These are phyloP conservation scores for Onchidella celtica DNA, from an alignment of 2,888 invertebrate genomes.

Conservation along the genomic window DNA sequence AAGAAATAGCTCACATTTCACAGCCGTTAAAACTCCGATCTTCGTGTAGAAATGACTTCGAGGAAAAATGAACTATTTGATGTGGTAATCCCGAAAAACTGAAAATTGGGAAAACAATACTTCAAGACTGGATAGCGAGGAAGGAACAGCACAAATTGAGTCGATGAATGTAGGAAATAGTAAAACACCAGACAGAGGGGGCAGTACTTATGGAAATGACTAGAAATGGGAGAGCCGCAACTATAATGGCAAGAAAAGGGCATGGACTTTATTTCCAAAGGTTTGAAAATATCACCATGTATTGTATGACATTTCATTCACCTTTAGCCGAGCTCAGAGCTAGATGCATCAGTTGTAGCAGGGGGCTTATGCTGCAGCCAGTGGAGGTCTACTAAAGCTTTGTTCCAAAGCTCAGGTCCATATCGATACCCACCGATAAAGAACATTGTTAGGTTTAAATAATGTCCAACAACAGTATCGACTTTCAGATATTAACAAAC, in stretches of 20 bases:
- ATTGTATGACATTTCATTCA: constrained; percentile 61
- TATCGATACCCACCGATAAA: neutral
- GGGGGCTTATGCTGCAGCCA: constrained; percentile 18
- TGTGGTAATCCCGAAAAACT: too few relatives aligned
- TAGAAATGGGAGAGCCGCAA: constrained; percentile 27
- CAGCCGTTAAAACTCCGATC: too few relatives aligned
- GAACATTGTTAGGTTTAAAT: neutral
- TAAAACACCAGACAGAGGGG: constrained; percentile 15
- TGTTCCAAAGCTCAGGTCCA: neutral
- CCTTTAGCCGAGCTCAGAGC: constrained; percentile 56
- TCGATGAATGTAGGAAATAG: neutral
- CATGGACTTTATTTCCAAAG: constrained; percentile 45
- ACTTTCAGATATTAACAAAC: too few relatives aligned
- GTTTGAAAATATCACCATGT: constrained; percentile 58
- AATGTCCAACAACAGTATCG: too few relatives aligned
- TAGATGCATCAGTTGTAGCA: constrained; percentile 28
- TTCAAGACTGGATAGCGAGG: neutral
- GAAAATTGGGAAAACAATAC: too few relatives aligned
- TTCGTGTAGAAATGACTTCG: too few relatives aligned
- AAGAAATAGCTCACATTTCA: too few relatives aligned
- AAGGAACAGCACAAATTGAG: neutral
- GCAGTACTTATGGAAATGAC: constrained; percentile 44
- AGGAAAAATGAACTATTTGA: too few relatives aligned
- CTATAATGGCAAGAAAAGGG: constrained; percentile 40
- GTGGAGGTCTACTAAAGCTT: constrained; percentile 1